phyloP scores from a whole-genome alignment of 2,888 invertebrate species.

The Sipha maydis region DNA sequence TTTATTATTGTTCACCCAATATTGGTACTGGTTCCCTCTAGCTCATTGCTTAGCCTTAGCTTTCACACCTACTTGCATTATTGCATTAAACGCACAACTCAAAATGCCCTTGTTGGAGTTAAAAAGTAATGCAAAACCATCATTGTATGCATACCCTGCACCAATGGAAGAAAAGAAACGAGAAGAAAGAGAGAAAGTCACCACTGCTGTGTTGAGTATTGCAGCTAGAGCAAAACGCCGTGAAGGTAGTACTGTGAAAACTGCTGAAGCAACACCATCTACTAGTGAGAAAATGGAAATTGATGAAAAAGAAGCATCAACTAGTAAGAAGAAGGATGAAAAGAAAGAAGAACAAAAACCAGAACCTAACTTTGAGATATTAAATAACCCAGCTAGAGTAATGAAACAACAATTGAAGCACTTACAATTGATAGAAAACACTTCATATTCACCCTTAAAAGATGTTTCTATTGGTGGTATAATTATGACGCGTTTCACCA shows the following conservation, averaged over 20 bases:
- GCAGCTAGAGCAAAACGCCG: slow-evolving; percentile 81
- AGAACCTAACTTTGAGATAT: slow-evolving; percentile 89
- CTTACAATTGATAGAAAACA: slow-evolving; percentile 82
- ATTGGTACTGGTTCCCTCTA: slow-evolving; percentile 99
- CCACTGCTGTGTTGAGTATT: slow-evolving; percentile 96
- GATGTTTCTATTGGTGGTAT: slow-evolving; percentile 95
- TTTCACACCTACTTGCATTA: slow-evolving; percentile 94
- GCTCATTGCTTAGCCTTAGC: slow-evolving; percentile 95
- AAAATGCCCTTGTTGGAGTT: slow-evolving; percentile 93
- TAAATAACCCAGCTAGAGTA: slow-evolving; percentile 93
- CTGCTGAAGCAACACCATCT: slow-evolving; percentile 64
- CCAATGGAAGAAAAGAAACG: slow-evolving; percentile 98
- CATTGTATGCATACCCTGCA: slow-evolving; percentile 95
- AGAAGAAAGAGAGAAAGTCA: slow-evolving; percentile 96
- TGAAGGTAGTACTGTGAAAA: slow-evolving; percentile 77
- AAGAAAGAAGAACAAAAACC: slow-evolving; percentile 80
- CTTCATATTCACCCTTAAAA: slow-evolving; percentile 86
- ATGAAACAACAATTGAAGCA: slow-evolving; percentile 84
- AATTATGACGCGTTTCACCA: slow-evolving; percentile 89
- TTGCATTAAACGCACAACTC: slow-evolving; percentile 92
- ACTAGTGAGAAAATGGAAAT: slow-evolving; percentile 70
- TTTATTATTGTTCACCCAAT: slow-evolving; percentile 96
- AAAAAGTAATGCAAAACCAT: slow-evolving; percentile 92
- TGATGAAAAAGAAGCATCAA: slow-evolving; percentile 69
- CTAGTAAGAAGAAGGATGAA: slow-evolving; percentile 68